Evolutionary conservation across 2,797 vertebrate genomes (phyloP).

Genomic region (Sebastes taczanowskii): DNA sequence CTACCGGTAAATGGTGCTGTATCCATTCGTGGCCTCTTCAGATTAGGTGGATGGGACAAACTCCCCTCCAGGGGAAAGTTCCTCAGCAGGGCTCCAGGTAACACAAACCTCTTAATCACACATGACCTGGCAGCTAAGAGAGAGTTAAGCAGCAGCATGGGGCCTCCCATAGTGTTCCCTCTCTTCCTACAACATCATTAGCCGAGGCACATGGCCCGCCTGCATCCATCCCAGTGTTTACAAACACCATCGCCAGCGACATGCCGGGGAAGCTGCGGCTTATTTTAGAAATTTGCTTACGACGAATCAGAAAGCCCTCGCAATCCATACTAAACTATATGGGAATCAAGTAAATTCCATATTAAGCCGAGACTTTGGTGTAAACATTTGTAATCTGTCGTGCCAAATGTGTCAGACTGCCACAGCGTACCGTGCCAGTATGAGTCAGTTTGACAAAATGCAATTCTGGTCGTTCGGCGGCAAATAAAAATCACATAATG

Average conservation of each 20-base stretch:
- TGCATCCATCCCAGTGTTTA: constrained; percentile 84
- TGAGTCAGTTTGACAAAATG: constrained; percentile 11
- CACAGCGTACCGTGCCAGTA: not conserved
- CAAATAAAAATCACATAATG: constrained; percentile 8
- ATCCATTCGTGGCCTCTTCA: constrained; percentile 67
- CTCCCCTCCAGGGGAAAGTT: constrained; percentile 70
- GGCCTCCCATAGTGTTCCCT: constrained; percentile 73
- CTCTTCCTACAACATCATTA: constrained; percentile 74
- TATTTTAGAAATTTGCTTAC: constrained; percentile 89
- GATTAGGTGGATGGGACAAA: constrained; percentile 76
- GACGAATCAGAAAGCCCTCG: constrained; percentile 86
- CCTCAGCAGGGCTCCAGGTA: constrained; percentile 86
- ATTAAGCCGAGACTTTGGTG: constrained; percentile 44
- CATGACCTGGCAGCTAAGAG: constrained; percentile 85
- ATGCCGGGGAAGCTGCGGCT: constrained; percentile 88
- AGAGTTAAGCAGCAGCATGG: constrained; percentile 81
- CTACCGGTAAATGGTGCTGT: constrained; percentile 62
- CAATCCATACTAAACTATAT: constrained; percentile 33
- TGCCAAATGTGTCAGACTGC: constrained; percentile 90
- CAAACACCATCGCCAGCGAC: constrained; percentile 89
- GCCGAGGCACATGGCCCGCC: constrained; percentile 69
- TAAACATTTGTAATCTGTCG: constrained; percentile 91
- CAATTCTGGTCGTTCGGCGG: constrained; percentile 7
- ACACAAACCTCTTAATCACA: constrained; percentile 88
- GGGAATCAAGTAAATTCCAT: constrained; percentile 66